Base-by-base conservation (phyloP, 2,888 invertebrate species). In the Anagyrus pseudococci region DNA sequence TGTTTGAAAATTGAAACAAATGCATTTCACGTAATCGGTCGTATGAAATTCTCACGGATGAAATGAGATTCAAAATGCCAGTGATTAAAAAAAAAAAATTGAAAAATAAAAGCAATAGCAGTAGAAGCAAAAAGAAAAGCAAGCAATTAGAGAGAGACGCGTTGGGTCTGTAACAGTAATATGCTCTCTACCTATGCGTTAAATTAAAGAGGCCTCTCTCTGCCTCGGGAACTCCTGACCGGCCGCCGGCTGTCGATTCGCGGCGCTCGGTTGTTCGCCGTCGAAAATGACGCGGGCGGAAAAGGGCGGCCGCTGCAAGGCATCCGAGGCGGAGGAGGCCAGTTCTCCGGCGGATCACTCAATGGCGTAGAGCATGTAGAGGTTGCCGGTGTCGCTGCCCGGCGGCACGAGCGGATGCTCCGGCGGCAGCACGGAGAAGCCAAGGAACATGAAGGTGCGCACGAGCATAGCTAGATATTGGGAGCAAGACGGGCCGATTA, bases 391-490 rank as follows among this genome's bases (percentile, higher is more conserved):
- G 82, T 89, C 85, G 80, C 83, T 82, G 72, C 85, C 85, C 75
- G 88, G 86, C 67, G 92, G 91, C 73, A 91, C 87, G 77, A 91
- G 83, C 59, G 87, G 87, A 69, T 94, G 91, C 71, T 88, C 91
- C 47, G 96, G 94, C 44, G 94, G 88, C 76, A 97, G 85, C 66
- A 93, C 88, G 70, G 89, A 88, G 84, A 98, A 98, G 66, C 98
- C 98, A 85, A 98, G 88, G 84, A 96, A 96, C 92, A 96, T 94
- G 88, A 98, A 98, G 37, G 96, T 96, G 73, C 96, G 91, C 69
- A 98, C 89, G 75, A 98, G 85, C 71, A 90, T 89, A 56, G 91
- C 90, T 88, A 83, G 33, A 81, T 67, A 65, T 55, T 44, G 46
- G 40, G 54, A 60, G 49, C 56, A 61, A 54, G 58, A 58, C 37